Evolutionary conservation across 2,113 vertebrate species (phyloP).

Genomic region (Tonatia bakeri): DNA sequence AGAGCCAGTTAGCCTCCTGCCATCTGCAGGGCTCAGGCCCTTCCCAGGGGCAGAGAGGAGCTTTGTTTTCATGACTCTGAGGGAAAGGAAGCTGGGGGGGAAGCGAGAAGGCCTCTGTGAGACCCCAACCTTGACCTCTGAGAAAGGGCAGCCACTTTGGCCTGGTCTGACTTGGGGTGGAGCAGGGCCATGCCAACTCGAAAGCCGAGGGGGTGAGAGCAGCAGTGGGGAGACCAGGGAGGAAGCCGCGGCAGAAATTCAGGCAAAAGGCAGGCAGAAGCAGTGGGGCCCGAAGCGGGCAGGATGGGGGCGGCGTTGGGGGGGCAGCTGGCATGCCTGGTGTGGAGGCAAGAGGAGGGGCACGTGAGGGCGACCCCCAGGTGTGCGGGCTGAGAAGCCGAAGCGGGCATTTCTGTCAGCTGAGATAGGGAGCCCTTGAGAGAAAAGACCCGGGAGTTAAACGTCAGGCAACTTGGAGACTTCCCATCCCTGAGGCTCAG

Average conservation of each 20-base stretch:
- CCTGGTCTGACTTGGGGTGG: background rate
- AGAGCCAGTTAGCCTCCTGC: background rate
- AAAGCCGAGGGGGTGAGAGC: background rate
- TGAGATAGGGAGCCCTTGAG: accelerated
- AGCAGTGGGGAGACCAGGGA: background rate
- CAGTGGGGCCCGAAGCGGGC: background rate
- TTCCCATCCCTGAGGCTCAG: background rate
- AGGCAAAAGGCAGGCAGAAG: background rate
- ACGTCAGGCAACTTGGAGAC: background rate
- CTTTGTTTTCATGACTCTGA: background rate
- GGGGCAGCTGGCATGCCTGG: accelerated
- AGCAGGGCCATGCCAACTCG: background rate
- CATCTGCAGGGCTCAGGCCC: background rate
- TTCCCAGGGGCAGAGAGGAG: background rate
- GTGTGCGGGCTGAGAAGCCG: background rate
- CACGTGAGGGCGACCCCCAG: accelerated
- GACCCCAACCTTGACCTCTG: background rate
- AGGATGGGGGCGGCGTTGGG: background rate
- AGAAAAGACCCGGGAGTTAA: background rate
- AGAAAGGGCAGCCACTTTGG: background rate
- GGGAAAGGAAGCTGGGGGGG: background rate
- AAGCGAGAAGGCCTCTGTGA: background rate
- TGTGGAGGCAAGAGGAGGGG: background rate
- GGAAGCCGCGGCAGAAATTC: background rate
- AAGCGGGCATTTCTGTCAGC: background rate